Base-by-base conservation (phyloP, 2,888 invertebrate species). In the Lydus trimaculatus region DNA sequence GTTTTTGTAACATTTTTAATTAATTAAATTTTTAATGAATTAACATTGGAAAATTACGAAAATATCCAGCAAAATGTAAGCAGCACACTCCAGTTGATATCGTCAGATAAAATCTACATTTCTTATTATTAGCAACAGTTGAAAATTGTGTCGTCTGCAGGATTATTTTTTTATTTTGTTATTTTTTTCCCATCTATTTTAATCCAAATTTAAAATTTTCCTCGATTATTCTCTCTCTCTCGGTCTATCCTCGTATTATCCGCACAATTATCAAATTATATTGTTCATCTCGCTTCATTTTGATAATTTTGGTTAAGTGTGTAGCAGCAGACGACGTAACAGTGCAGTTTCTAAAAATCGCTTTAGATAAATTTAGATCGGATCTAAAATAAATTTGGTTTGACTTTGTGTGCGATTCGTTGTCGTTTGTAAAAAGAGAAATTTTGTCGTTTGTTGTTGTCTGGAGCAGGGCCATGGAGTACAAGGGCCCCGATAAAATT, bases 81-180 rank as follows among this genome's bases (percentile, higher is more conserved):
- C 25, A 52, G 52, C 25, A 23, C 52, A 48, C 8, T 20, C 9
- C 0, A 36, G 4, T 36, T 43, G 17, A 43, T 17, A 15, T 0
- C 17, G n/a, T 28, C 2, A 17, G 17, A 15, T 13, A 36, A 36
- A 36, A 36, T 36, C 36, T 4, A 28, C 28, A 4, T 28, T 28
- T 28, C 28, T 28, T 28, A 28, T n/a, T n/a, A 6, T 43, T n/a
- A 43, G 69, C 67, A 67, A 52, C 69, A 63, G 65, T 2, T 68
- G 48, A 68, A 66, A 73, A 69, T 69, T 70, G 72, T 74, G 71
- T 72, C 75, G 76, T 73, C 72, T 74, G 69, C 68, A 36, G 67
- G 70, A 9, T 0, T 48, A 17, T 15, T 9, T 36, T 36, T 15
- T 36, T 15, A 0, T 36, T 43, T 43, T 43, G n/a, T 43, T 3